These are phyloP conservation scores for Athene noctua DNA, from an alignment of 2,113 vertebrate species.

Conservation along the genomic window DNA sequence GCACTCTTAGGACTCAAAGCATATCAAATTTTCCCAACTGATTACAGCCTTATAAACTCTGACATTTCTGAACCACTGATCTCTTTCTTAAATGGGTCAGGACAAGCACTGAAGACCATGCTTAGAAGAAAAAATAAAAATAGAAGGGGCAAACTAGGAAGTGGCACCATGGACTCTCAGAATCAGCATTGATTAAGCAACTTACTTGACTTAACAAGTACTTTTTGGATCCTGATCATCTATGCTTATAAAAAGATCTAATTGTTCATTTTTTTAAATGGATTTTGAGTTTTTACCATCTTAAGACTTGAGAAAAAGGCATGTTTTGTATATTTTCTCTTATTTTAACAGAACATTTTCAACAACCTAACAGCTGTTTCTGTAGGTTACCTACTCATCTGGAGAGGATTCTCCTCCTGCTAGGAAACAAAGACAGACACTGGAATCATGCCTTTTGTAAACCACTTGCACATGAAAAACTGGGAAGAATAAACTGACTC, in stretches of 20 bases:
- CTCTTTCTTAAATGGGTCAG: not conserved
- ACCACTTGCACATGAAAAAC: not conserved
- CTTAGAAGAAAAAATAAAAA: no score
- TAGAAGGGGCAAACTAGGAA: not conserved
- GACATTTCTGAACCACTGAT: not conserved
- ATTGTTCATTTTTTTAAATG: not conserved
- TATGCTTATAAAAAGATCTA: not conserved
- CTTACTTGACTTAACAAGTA: not conserved
- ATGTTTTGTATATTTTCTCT: not conserved
- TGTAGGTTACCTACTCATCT: not conserved
- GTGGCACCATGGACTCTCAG: not conserved
- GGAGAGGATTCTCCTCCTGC: not conserved
- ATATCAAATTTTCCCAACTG: not conserved
- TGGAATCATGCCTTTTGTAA: not conserved
- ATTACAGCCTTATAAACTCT: not conserved
- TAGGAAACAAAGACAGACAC: not conserved
- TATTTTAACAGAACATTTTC: not conserved
- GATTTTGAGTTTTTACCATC: not conserved
- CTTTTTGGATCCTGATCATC: not conserved
- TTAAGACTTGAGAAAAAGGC: not conserved
- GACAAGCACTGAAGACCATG: not conserved
- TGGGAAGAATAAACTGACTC: not conserved
- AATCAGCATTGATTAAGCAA: not conserved
- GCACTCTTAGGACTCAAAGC: not conserved
- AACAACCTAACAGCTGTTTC: not conserved